Evolutionary conservation across 2,113 vertebrate species (phyloP).

Genomic region (Strix aluco): DNA sequence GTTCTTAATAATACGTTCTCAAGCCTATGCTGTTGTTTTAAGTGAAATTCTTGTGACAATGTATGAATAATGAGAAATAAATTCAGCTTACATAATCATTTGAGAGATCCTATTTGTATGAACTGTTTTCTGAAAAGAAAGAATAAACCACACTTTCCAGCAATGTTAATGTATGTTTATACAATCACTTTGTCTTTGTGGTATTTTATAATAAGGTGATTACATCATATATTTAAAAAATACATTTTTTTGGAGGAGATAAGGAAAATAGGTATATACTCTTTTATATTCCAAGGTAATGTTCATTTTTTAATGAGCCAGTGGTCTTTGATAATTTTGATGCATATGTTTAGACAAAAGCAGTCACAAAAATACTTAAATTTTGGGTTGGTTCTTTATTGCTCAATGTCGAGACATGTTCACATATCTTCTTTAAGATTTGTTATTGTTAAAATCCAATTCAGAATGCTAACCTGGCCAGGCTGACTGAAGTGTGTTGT

Average conservation of each 20-base stretch:
- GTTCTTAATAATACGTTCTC: neutral
- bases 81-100: neutral
- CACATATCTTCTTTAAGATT: neutral
- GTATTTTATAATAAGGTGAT: neutral
- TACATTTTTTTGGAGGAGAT: neutral
- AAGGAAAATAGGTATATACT: neutral
- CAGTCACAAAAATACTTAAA: neutral
- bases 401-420: neutral
- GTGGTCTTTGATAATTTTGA: neutral
- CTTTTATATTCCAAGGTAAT: neutral
- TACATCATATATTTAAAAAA: neutral
- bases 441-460: neutral
- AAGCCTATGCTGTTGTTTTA: neutral
- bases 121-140: conserved; percentile 2
- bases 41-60: neutral
- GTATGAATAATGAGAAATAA: neutral
- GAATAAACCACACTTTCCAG: neutral
- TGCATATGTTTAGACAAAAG: neutral
- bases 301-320: neutral
- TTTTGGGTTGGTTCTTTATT: neutral
- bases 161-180: neutral
- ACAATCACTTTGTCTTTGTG: neutral
- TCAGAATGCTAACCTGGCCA: neutral
- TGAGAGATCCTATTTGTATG: neutral
- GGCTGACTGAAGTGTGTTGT: neutral